phyloP scores from a whole-genome alignment of 2,888 invertebrate genomes.

The Rotaria socialis region DNA sequence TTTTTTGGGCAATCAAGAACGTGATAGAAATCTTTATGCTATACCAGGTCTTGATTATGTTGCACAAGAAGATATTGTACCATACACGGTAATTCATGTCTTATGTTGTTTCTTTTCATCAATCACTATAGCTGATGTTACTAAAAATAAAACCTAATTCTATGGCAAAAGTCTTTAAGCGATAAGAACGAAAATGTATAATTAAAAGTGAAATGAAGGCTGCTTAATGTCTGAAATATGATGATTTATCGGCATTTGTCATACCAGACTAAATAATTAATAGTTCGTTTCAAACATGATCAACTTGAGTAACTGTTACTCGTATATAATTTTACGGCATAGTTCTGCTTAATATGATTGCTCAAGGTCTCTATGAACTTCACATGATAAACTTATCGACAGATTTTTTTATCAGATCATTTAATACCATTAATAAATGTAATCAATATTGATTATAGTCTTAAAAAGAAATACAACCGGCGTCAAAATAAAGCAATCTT shows the following conservation, averaged over 20 bases:
- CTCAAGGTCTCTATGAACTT: background rate
- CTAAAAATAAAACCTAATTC: background rate
- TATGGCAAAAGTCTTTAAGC: background rate
- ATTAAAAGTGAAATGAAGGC: no score
- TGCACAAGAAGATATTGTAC: conserved; percentile 92
- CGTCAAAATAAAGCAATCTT: no score
- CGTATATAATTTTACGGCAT: background rate
- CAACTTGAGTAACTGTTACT: background rate
- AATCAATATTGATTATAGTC: background rate
- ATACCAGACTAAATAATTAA: background rate
- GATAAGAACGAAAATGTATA: background rate
- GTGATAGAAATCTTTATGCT: conserved; percentile 87
- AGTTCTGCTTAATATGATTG: background rate
- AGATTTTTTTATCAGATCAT: background rate
- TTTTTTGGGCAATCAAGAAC: conserved; percentile 90
- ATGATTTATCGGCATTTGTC: background rate
- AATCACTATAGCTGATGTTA: no score
- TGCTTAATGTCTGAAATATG: no score
- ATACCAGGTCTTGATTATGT: conserved; percentile 85
- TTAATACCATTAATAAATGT: background rate
- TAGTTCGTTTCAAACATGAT: background rate
- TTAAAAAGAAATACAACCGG: background rate
- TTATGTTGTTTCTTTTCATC: no score
- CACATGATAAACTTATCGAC: background rate
- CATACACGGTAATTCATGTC: conserved; percentile 66